Percentiles rank a stretch among this genome's conserved stretches.
These are phyloP conservation scores for Drosophila colorata DNA, from an alignment of 2,888 invertebrate species.

Conservation along the genomic window DNA sequence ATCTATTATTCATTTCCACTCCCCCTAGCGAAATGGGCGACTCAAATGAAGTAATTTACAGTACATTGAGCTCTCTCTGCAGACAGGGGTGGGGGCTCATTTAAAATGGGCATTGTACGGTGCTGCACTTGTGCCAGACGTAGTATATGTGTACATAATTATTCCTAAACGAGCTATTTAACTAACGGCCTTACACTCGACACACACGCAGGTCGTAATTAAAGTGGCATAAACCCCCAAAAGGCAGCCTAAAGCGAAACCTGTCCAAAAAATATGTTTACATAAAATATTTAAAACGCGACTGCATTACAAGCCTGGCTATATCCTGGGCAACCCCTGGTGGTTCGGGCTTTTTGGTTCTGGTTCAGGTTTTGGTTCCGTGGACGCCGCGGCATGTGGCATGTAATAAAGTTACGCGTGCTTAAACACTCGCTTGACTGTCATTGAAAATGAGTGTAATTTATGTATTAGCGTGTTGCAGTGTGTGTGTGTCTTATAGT, in stretches of 20 bases:
- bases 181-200: constrained; percentile 62
- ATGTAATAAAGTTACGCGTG: constrained; percentile 75
- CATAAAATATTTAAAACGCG: constrained; percentile 77
- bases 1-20: constrained; percentile 36
- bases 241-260: constrained; percentile 16
- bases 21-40: constrained; percentile 6
- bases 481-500: constrained; percentile 14
- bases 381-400: constrained; percentile 45
- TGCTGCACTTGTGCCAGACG: constrained; percentile 45
- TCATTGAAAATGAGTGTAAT: constrained; percentile 78
- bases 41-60: constrained; percentile 58
- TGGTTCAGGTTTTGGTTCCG: constrained; percentile 22
- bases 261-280: constrained; percentile 61
- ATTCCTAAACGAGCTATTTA: constrained; percentile 78
- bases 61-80: constrained; percentile 21
- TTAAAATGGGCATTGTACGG: constrained; percentile 42
- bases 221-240: constrained; percentile 38
- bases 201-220: constrained; percentile 47
- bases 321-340: constrained; percentile 41
- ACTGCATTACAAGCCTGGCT: constrained; percentile 10
- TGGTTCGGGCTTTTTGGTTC: constrained; percentile 16
- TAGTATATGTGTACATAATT: constrained; percentile 50
- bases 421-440: constrained; percentile 63
- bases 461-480: constrained; percentile 71
- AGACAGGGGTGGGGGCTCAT: constrained; percentile 3